These are phyloP conservation scores for Geotrupes spiniger DNA, from an alignment of 2,888 invertebrate species.

Conservation along the genomic window DNA sequence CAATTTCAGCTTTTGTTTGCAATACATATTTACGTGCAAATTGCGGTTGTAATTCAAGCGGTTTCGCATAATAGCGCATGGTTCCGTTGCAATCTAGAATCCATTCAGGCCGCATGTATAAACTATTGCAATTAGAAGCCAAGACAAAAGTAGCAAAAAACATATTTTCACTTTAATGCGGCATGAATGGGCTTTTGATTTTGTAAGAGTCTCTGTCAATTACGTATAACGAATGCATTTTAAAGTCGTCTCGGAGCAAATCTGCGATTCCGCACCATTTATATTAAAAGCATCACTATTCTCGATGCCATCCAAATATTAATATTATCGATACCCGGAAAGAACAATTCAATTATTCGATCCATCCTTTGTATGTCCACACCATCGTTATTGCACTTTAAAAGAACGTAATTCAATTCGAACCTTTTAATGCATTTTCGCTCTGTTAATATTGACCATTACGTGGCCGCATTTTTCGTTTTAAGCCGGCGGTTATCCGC, in stretches of 20 bases:
- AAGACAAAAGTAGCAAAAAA: constrained; percentile 8
- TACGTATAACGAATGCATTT: constrained; percentile 5
- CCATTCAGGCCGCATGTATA: constrained; percentile 30
- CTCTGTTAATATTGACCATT: too few relatives aligned
- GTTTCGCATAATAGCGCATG: constrained; percentile 25
- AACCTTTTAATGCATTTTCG: too few relatives aligned
- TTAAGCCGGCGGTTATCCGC: too few relatives aligned
- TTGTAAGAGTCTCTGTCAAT: constrained; percentile 9
- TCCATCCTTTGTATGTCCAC: too few relatives aligned
- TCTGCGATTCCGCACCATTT: neutral
- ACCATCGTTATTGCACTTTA: neutral
- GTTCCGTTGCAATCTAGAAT: constrained; percentile 24
- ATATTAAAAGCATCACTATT: too few relatives aligned
- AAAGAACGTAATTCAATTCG: too few relatives aligned
- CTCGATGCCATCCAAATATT: too few relatives aligned
- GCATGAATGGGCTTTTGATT: constrained; percentile 11
- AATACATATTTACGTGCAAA: constrained; percentile 22
- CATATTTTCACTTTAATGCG: constrained; percentile 3
- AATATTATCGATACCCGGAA: too few relatives aligned
- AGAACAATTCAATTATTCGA: too few relatives aligned
- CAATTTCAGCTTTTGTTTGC: constrained; percentile 12
- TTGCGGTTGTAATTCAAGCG: constrained; percentile 24
- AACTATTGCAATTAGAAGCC: constrained; percentile 30
- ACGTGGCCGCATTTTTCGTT: too few relatives aligned
- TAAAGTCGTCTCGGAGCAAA: neutral